Conservation (phyloP, 2,797 vertebrate genomes). For the Sciurus vulgaris region DNA sequence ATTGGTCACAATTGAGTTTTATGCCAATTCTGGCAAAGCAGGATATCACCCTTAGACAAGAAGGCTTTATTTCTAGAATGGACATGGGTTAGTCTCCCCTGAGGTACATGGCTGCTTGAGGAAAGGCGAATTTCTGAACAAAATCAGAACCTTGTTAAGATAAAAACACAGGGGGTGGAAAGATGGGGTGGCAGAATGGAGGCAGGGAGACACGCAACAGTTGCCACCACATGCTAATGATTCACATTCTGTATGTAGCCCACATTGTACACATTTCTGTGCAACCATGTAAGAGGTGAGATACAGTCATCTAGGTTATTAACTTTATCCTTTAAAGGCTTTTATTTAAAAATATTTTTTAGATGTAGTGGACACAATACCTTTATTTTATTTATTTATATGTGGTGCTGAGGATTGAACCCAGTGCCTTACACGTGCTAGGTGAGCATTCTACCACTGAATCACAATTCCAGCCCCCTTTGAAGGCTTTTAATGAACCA, state of each 20-base stretch:
- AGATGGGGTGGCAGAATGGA: not conserved
- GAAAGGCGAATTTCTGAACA: not conserved
- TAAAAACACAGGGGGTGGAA: not conserved
- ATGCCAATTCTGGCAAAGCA: not conserved
- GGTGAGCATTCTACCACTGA: too few relatives aligned
- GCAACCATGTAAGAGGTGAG: not conserved
- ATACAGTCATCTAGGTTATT: not conserved
- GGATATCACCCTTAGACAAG: not conserved
- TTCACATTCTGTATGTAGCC: not conserved
- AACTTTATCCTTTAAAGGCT: not conserved
- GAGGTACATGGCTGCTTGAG: not conserved
- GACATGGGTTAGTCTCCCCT: not conserved
- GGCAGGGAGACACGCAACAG: not conserved
- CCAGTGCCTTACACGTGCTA: too few relatives aligned
- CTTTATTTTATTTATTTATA: too few relatives aligned
- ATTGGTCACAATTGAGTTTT: slow-evolving; percentile 12
- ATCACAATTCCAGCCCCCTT: too few relatives aligned
- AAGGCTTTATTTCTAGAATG: slow-evolving; percentile 21
- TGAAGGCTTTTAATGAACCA: not conserved
- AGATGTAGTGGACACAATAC: too few relatives aligned
- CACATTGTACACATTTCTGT: not conserved
- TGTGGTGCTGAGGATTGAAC: too few relatives aligned
- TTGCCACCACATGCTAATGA: not conserved
- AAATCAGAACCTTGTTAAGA: not conserved
- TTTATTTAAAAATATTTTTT: too few relatives aligned